Evolutionary conservation across 2,888 invertebrate genomes (phyloP), one percentile per base, ranked within the genome.

Genomic region (Leucania comma): DNA sequence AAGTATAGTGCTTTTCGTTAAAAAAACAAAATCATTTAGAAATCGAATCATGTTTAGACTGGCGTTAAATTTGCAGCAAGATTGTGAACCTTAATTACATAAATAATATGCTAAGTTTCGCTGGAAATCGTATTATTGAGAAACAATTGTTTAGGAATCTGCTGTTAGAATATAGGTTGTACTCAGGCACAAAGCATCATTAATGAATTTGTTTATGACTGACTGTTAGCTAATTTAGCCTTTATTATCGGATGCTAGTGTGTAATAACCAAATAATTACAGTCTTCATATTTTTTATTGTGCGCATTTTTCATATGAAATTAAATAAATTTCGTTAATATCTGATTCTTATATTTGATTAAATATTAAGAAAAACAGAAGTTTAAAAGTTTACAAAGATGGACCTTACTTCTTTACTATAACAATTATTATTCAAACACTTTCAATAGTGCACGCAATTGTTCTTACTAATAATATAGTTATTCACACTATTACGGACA

Each of bases 1-100:
- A 65, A 59, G 56, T 64, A 67, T 65, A 67, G 67, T 72, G 80
- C 60, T 80, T 80, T 63, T 51, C 42, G 42, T 62, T n/a, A 60
- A 50, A 73, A 20, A 63, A 62, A 46, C 9, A 38, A 38, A 51
- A 61, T n/a, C 8, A 20, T 53, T 29, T 1, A 53, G 12, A 58
- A 46, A 53, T 58, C 12, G 2, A 63, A 75, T 54, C 24, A 63
- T 22, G n/a, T 56, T 68, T 24, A 57, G 26, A 26, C 14, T 17
- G 8, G n/a, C 56, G 8, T 46, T n/a, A 48, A 68, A 68, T 50
- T 22, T 29, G 9, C 14, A 67, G 6, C 20, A 65, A 17, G 2
- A 24, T 48, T 35, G 38, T 38, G 5, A 38, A 38, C 12, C n/a
- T 32, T 29, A 20, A 32, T 54, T 54, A n/a, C 26, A 32, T 56